Evolutionary conservation across 2,888 invertebrate species (phyloP), one percentile per base, ranked within the genome.

Genomic region (Drosophila seclusa): DNA sequence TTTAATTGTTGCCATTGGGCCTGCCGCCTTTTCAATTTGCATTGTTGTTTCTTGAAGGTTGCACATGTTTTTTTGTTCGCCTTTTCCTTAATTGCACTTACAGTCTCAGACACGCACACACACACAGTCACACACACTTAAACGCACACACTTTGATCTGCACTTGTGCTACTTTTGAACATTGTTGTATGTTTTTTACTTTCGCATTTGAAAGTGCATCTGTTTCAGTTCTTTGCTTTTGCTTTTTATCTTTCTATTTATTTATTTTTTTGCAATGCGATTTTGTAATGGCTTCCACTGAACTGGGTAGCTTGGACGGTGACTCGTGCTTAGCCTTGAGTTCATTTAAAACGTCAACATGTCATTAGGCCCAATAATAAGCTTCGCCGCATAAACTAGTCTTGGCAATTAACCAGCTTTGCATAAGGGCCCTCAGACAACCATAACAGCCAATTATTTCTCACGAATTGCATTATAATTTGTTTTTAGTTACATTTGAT

Each of bases 161-260:
- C 77, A 79, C 71, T 82, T 81, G 82, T 78, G 67, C 82, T 61
- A 81, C 60, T 79, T 81, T 81, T 61, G 11, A 42, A 34, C 13
- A 29, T 40, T 53, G 60, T 45, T 62, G 48, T 61, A 18, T 59
- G 66, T 57, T 63, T 40, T 64, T 68, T 66, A 66, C 76, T 78
- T 78, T 78, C 78, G 70, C 78, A 80, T 78, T 68, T 73, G 82
- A 82, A 82, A 82, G 82, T 80, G 82, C 82, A 80, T 68, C 76
- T 80, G 80, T 61, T 59, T 62, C 16, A 24, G 40, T 50, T 52
- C 40, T 55, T 65, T 62, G 68, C 71, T 69, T 75, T 62, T 67
- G 73, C 66, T 49, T 60, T 70, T 55, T 40, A 42, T 32, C 29
- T 18, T 16, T 11, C 7, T 1, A 29, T 49, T 5, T 18, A 6